Base-by-base conservation (phyloP, 2,888 invertebrate species). In the Chaitophorus viminalis region DNA sequence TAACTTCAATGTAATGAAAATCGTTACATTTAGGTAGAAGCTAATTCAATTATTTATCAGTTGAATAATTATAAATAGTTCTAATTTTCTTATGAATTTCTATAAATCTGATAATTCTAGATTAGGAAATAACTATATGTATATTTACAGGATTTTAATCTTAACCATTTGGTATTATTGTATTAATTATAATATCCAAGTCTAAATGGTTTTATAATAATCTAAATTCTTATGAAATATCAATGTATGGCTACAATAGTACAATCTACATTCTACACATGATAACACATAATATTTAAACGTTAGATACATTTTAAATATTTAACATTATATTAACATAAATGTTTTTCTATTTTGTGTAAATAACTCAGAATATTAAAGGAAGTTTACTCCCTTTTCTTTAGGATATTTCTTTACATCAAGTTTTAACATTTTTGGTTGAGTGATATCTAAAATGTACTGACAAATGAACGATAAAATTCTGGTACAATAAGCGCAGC, bases 381-480 rank as follows among this genome's bases (percentile, higher is more conserved):
- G 29, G 29, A 70, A 70, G 70, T 70, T 70, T 29, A 17, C 14
- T 70, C 5, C 3, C 14, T 78, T 60, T 25, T 1, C 9, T 54
- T 36, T 74, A 60, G 18, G 21, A 74, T 46, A 11, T 46, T 36
- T 36, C 21, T 29, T 36, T 54, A 17, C 60, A 60, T n/a, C 29
- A 54, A 18, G 21, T 83, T 74, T 83, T 36, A 74, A 29, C 29
- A 36, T 74, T 82, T 74, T 74, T 36, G 74, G 72, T 54, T 6
- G 74, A 82, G 29, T 74, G 54, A 60, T 36, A 74, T 52, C 36
- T 29, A 11, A 82, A 82, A 33, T 74, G 60, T 82, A 54, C 54
- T 82, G 82, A 60, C 18, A 74, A 82, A 74, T 36, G 11, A 74
- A 54, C 36, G 21, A 29, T 29, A 68, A 68, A 54, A 54, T 31